Percentiles rank a stretch among this genome's conserved stretches.
These are phyloP conservation scores for Todiramphus saurophagus DNA, from an alignment of 2,113 vertebrate genomes.

Conservation along the genomic window DNA sequence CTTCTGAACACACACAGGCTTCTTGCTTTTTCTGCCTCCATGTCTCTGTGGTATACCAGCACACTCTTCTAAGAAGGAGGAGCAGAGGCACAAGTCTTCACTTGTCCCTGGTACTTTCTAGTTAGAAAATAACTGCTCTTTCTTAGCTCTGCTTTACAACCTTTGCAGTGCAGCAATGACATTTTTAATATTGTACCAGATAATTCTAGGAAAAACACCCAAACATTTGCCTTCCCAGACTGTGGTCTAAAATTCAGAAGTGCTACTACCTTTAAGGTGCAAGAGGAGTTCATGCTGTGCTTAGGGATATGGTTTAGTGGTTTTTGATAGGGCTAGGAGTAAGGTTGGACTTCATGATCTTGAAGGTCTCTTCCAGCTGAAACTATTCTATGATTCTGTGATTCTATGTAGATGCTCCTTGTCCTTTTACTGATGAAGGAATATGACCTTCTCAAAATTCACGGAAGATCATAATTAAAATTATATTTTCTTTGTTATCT, in stretches of 20 bases:
- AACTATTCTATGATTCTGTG: too few relatives aligned
- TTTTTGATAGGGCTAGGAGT: too few relatives aligned
- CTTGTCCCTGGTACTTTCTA: neutral
- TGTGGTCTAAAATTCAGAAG: neutral
- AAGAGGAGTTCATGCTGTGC: neutral
- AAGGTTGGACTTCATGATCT: too few relatives aligned
- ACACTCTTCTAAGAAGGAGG: neutral
- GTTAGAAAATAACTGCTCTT: neutral
- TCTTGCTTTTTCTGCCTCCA: neutral
- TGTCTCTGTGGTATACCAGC: neutral
- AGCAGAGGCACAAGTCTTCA: neutral
- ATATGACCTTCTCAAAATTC: neutral
- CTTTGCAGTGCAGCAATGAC: neutral
- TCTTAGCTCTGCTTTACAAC: neutral
- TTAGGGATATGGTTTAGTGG: too few relatives aligned
- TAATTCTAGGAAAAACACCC: neutral
- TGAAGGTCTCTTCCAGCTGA: too few relatives aligned
- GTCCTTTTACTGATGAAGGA: neutral
- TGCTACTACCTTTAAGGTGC: neutral
- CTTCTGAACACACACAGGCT: neutral
- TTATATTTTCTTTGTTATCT: neutral
- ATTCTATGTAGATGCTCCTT: neutral
- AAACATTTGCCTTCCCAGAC: neutral
- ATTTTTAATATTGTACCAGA: neutral
- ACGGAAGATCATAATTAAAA: constrained; percentile 16